These are phyloP conservation scores for Punctoribates punctum DNA, from an alignment of 2,888 invertebrate species.

Conservation along the genomic window DNA sequence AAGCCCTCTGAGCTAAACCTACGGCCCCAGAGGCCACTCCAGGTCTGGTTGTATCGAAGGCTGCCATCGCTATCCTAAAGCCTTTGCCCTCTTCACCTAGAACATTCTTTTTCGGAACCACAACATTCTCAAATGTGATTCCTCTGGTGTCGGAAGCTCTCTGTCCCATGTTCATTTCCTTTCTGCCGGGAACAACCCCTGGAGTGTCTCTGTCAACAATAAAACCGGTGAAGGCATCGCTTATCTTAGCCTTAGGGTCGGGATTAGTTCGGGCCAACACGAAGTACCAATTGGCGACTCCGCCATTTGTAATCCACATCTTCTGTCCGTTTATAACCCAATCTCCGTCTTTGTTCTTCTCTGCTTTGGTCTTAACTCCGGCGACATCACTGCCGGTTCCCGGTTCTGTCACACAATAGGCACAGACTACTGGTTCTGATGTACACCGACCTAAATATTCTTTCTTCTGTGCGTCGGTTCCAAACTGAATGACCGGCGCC, in stretches of 20 bases:
- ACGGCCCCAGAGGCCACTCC: slow-evolving; percentile 86
- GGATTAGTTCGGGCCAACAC: slow-evolving; percentile 87
- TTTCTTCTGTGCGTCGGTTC: slow-evolving; percentile 83
- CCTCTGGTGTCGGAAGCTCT: slow-evolving; percentile 84
- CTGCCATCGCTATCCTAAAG: slow-evolving; percentile 95
- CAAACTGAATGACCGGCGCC: slow-evolving; percentile 77
- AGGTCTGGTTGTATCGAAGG: slow-evolving; percentile 90
- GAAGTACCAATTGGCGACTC: slow-evolving; percentile 94
- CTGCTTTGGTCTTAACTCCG: slow-evolving; percentile 82
- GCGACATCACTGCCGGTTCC: slow-evolving; percentile 94
- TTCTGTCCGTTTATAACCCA: slow-evolving; percentile 83
- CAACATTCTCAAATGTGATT: slow-evolving; percentile 94
- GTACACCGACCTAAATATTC: slow-evolving; percentile 85
- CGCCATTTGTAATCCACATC: slow-evolving; percentile 99
- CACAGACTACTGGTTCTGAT: slow-evolving; percentile 88
- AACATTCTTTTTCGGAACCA: slow-evolving; percentile 87
- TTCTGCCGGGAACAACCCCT: slow-evolving; percentile 57
- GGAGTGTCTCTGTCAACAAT: slow-evolving; percentile 86
- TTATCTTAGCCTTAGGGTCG: slow-evolving; percentile 83
- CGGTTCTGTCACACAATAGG: slow-evolving; percentile 94
- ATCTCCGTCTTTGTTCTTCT: slow-evolving; percentile 81
- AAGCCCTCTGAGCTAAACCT: slow-evolving; percentile 81
- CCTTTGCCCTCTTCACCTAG: slow-evolving; percentile 83
- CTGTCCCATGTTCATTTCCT: slow-evolving; percentile 94
- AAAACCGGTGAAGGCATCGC: slow-evolving; percentile 94